Percentiles rank a stretch among this genome's conserved stretches.
Evolutionary conservation across 2,888 invertebrate genomes (phyloP).

Genomic region (Chaetogeoica ovagalla): DNA sequence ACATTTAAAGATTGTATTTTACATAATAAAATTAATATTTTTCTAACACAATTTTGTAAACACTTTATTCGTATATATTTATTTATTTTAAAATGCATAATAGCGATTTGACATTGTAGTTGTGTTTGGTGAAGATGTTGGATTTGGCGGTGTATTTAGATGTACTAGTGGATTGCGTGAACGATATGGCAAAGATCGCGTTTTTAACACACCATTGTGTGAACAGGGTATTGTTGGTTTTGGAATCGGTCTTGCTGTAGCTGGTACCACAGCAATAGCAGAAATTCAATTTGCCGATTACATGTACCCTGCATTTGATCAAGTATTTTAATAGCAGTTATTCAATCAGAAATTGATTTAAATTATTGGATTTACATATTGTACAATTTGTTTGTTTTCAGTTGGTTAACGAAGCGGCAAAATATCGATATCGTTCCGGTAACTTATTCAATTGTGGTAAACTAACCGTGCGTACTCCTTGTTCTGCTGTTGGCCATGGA

Average conservation of each 20-base stretch:
- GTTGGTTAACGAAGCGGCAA: constrained; percentile 90
- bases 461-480: constrained; percentile 88
- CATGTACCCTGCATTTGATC: constrained; percentile 98
- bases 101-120: constrained; percentile 60
- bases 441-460: constrained; percentile 86
- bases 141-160: constrained; percentile 96
- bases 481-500: constrained; percentile 98
- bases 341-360: neutral
- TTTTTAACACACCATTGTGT: constrained; percentile 95
- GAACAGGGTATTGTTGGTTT: constrained; percentile 98
- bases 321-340: constrained; percentile 64
- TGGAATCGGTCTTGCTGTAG: constrained; percentile 88
- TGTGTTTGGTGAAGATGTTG: constrained; percentile 96
- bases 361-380: neutral
- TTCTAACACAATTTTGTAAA: neutral
- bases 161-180: constrained; percentile 91
- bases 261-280: constrained; percentile 92
- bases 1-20: neutral
- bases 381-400: constrained; percentile 57
- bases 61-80: neutral
- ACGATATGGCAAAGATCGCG: constrained; percentile 88
- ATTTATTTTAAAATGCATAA: neutral
- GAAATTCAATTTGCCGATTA: constrained; percentile 99
- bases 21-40: neutral
- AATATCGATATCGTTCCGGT: constrained; percentile 91